Evolutionary conservation across 2,797 vertebrate genomes (phyloP), one percentile per base, ranked within the genome.

Genomic region (Tokudaia tokunoshimensis): DNA sequence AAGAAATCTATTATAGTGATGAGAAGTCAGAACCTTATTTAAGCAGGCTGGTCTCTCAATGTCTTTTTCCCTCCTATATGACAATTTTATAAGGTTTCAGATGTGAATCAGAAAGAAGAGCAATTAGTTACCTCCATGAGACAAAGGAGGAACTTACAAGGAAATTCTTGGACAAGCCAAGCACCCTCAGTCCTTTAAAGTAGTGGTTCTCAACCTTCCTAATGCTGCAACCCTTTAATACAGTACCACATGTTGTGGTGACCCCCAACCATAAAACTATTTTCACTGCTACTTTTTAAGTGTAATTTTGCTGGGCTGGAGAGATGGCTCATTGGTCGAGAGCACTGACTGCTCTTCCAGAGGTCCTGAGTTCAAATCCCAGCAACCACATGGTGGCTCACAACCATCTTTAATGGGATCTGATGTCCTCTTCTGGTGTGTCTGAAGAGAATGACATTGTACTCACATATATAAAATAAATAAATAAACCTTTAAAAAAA

Each of bases 131-230:
- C 57, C 63, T 94, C 22, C 89, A 47, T 57, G 90, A 83, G 41
- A 83, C 9, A 74, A 85, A 93, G 70, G 37, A 92, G 22, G 55
- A 8, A 78, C 47, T 92, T 96, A 70, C 65, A 93, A 95, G 61
- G 50, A 80, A 94, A 87, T 78, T 59, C 61, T 91, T 59, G 29
- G 67, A 41, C 22, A 61, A 85, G 86, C 5, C 29, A 41, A 41
- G 3, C 17, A 26, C 44, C 50, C 52, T 82, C 74, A 47, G 65
- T 89, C 82, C 79, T 87, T 72, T 0, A 26, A 2, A 70, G 55
- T 22, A 75, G 5, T 6, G 22, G 74, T 44, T 76, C 41, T 76
- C 74, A 76, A 1, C 24, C 41, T 76, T 76, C 74, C 41, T 13
- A 76, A 47, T 7, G 41, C 74, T 44, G 22, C 12, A 22, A 76